Conservation (phyloP, 2,888 invertebrate genomes). For the Agrotis puta region DNA sequence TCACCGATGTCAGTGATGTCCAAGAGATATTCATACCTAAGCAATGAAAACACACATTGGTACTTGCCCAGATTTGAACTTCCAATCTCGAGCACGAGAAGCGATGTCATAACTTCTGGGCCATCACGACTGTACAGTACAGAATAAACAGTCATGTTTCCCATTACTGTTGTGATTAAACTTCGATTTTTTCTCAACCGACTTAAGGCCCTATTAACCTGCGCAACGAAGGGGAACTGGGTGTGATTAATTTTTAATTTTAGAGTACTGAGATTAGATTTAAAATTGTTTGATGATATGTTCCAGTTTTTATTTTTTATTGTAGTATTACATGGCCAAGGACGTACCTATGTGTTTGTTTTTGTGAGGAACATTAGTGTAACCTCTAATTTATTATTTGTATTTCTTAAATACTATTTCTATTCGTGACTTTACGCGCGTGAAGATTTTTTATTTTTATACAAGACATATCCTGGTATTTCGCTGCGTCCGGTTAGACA, state of each 20-base stretch:
- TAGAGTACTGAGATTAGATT: slow-evolving; percentile 28
- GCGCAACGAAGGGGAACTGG: slow-evolving; percentile 26
- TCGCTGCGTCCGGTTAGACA: no score
- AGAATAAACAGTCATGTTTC: not conserved
- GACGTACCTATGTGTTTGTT: not conserved
- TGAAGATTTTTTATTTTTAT: no score
- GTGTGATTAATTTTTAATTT: slow-evolving; percentile 54
- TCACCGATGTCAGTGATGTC: no score
- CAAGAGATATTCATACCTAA: no score
- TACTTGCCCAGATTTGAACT: no score
- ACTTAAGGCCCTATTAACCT: slow-evolving; percentile 47
- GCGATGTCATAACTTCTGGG: no score
- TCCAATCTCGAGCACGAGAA: no score
- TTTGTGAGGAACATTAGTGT: not conserved
- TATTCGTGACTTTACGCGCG: no score
- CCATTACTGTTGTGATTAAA: slow-evolving; percentile 45
- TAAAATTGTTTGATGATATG: slow-evolving; percentile 18
- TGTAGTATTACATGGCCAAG: not conserved
- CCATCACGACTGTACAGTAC: no score
- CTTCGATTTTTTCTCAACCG: slow-evolving; percentile 56
- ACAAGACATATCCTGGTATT: no score
- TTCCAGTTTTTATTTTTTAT: not conserved
- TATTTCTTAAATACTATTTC: not conserved
- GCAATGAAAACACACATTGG: no score
- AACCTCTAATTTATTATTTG: not conserved